Conservation (phyloP, 2,888 invertebrate species). For the Eupeodes luniger region DNA sequence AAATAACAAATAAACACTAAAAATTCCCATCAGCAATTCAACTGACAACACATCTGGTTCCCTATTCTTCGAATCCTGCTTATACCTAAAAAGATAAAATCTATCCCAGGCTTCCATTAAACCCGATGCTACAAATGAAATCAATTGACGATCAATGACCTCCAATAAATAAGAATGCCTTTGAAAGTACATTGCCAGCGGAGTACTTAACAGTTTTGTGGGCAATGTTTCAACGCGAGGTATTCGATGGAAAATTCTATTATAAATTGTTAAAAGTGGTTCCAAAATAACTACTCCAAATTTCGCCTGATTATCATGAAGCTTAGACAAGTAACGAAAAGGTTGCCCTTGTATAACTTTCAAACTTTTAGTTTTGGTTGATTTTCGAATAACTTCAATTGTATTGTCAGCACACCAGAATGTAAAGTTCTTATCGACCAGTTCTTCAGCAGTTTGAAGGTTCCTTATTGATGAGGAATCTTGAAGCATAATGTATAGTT, state of each 20-base stretch:
- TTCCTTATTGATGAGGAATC: conserved; percentile 78
- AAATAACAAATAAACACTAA: conserved; percentile 76
- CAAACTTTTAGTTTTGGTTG: not conserved
- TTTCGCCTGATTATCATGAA: conserved; percentile 62
- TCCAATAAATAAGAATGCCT: conserved; percentile 79
- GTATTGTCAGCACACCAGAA: conserved; percentile 68
- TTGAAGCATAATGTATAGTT: conserved; percentile 80
- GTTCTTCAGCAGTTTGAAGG: conserved; percentile 77
- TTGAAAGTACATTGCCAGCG: conserved; percentile 80
- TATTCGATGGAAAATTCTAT: conserved; percentile 66
- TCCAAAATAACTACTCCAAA: conserved; percentile 74
- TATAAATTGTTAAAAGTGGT: conserved; percentile 76
- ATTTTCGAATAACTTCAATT: conserved; percentile 13
- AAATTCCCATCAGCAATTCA: conserved; percentile 78
- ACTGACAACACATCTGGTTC: conserved; percentile 78
- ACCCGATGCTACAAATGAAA: conserved; percentile 79
- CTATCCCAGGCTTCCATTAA: conserved; percentile 77
- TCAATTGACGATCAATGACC: conserved; percentile 77
- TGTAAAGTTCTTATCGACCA: conserved; percentile 77
- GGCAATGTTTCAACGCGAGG: conserved; percentile 75
- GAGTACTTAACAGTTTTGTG: conserved; percentile 77
- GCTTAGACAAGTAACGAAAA: conserved; percentile 20
- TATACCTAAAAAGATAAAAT: conserved; percentile 77
- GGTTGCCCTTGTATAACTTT: conserved; percentile 24
- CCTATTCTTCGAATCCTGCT: not conserved